Conservation (phyloP, 2,888 invertebrate genomes). For the Xestoiulus laeticollis region DNA sequence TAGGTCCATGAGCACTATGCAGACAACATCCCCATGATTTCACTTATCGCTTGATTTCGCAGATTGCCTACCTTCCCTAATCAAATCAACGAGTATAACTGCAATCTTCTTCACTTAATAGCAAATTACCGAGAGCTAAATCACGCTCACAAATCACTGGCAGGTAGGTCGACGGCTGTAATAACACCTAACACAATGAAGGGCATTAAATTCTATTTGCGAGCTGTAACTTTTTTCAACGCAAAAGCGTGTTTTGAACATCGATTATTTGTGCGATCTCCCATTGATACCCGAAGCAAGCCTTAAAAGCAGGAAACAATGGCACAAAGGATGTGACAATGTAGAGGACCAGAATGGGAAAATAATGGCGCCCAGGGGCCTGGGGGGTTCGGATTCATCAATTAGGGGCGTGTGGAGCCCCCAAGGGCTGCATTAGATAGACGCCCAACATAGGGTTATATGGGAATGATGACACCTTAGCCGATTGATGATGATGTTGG, state of each 20-base stretch:
- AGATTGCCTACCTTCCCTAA: neutral
- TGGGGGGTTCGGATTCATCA: neutral
- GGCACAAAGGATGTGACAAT: slow-evolving; percentile 15
- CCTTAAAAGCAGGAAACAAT: slow-evolving; percentile 37
- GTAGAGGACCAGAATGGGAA: slow-evolving; percentile 1
- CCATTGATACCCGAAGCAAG: slow-evolving; percentile 21
- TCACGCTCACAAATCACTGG: slow-evolving; percentile 34
- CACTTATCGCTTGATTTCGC: neutral
- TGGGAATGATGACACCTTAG: neutral
- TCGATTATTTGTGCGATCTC: slow-evolving; percentile 1
- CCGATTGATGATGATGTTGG: neutral
- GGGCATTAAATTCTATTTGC: slow-evolving; percentile 28
- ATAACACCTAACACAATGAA: slow-evolving; percentile 1
- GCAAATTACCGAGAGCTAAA: slow-evolving; percentile 37
- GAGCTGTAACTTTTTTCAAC: neutral
- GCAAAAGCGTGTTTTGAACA: neutral
- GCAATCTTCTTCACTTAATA: slow-evolving; percentile 34
- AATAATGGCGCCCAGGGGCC: slow-evolving; percentile 15
- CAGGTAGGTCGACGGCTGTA: slow-evolving; percentile 8
- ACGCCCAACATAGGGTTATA: neutral
- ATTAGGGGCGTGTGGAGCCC: slow-evolving; percentile 28
- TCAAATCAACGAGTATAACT: slow-evolving; percentile 15
- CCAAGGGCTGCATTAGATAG: neutral
- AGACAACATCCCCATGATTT: neutral
- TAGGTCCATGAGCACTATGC: too few relatives aligned